A percentile compares a stretch with the other conserved stretches of the same genome.
phyloP scores from a whole-genome alignment of 2,888 invertebrate genomes.

The Geophilus truncorum region DNA sequence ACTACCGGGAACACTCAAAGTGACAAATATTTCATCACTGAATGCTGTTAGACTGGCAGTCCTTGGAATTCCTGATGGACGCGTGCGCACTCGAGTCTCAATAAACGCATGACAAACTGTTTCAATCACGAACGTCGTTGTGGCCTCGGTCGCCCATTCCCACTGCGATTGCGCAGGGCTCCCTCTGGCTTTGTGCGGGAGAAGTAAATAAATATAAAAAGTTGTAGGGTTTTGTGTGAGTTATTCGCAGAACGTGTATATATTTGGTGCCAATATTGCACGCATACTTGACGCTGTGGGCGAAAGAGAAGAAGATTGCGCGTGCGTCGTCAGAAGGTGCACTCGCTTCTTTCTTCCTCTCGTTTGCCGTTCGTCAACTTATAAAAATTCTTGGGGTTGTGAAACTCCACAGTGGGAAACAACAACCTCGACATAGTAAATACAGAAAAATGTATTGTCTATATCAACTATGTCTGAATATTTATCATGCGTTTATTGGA shows the following conservation, averaged over 20 bases:
- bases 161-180: not conserved
- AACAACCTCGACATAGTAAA: not conserved
- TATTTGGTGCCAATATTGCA: conserved; percentile 32
- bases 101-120: not conserved
- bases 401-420: not conserved
- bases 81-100: not conserved
- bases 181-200: not conserved
- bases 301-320: not conserved
- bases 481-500: too few species aligned
- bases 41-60: conserved; percentile 6
- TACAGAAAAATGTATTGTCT: too few species aligned
- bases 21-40: conserved; percentile 12
- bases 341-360: not conserved
- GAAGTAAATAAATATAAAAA: not conserved
- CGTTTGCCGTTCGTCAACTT: not conserved
- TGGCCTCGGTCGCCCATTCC: not conserved
- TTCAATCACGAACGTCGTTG: not conserved
- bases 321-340: not conserved
- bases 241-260: conserved; percentile 29
- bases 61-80: not conserved
- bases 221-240: not conserved
- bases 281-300: not conserved
- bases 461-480: too few species aligned
- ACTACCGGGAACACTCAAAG: not conserved
- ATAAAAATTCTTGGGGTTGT: not conserved